phyloP scores from a whole-genome alignment of 2,888 invertebrate genomes.

The Saturnia japonica region DNA sequence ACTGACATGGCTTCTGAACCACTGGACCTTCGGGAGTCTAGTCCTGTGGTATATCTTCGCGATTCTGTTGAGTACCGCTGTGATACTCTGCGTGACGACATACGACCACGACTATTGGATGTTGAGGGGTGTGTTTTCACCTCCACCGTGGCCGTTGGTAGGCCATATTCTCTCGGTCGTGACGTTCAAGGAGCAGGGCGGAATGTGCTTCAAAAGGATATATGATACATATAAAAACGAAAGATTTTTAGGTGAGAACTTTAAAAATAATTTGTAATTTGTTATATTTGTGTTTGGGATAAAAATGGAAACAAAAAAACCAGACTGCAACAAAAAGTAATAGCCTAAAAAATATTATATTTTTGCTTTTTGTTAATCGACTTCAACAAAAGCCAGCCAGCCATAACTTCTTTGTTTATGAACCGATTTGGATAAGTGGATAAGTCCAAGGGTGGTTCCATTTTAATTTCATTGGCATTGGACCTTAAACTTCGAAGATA shows the following conservation, averaged over 20 bases:
- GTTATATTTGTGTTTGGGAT: too few species aligned
- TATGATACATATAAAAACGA: conserved; percentile 65
- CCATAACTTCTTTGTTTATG: too few species aligned
- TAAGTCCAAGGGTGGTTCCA: too few species aligned
- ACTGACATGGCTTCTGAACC: conserved; percentile 53
- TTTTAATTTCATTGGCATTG: too few species aligned
- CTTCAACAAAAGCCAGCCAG: too few species aligned
- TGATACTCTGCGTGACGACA: conserved; percentile 55
- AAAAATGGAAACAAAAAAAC: too few species aligned
- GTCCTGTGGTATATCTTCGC: conserved; percentile 53
- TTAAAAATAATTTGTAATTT: too few species aligned
- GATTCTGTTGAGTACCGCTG: conserved; percentile 38
- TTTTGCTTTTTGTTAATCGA: too few species aligned
- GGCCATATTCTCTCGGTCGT: conserved; percentile 70
- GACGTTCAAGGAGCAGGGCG: conserved; percentile 70
- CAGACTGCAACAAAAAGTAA: too few species aligned
- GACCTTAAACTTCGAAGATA: too few species aligned
- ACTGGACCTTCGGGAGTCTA: conserved; percentile 55
- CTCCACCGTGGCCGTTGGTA: conserved; percentile 67
- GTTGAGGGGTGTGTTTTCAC: conserved; percentile 64
- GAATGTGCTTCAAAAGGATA: conserved; percentile 70
- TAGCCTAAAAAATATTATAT: too few species aligned
- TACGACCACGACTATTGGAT: conserved; percentile 75
- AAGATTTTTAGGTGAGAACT: conserved; percentile 65
- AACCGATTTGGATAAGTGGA: too few species aligned